Base-by-base conservation (phyloP, 2,797 vertebrate species). In the Poeciliopsis gracilis region DNA sequence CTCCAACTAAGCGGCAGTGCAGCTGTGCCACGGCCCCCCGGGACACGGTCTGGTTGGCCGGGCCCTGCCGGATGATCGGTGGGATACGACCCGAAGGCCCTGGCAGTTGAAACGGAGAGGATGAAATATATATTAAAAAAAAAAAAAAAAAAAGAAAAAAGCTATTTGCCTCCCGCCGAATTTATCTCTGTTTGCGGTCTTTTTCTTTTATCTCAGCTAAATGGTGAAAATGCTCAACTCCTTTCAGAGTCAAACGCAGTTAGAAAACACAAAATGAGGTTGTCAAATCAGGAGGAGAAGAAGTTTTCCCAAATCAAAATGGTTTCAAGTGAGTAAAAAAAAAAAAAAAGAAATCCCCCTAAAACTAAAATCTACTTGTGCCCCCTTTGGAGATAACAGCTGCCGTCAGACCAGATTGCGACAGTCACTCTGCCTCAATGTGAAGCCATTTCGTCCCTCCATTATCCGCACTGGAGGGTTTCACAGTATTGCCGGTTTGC, bases 21-120 rank as follows among this genome's bases (percentile, higher is more conserved):
- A 99, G 93, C 86, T 85, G 92, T 0, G 81, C 95, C 0, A 89
- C 94, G 28, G 96, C 95, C n/a, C 97, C 91, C 38, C 88, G 92
- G 79, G 95, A 91, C 81, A 97, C 91, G 0, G 97, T 98, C 87
- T 95, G 97, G 91, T 99, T 99, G 82, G 95, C 82, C 0, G 98
- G 97, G 28, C 97, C 97, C 87, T 96, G 95, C 75, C 95, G 97
- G 87, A 97, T 97, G 87, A 97, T 94, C 0, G 95, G 97, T 0
- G 95, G 96, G 13, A 91, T 89, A 2, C 87, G 94, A 41, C 94
- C 94, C 3, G 95, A 92, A 4, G 93, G 92, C 5, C 91, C 97
- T 97, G 75, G 12, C 73, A 59, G 80, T 87, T 82, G 81, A 73
- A 86, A 15, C 38, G 71, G 23, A 88, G 53, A 87, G 33, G 41